These are phyloP conservation scores for Salvelinus sp. DNA, from an alignment of 2,113 vertebrate genomes.

Conservation along the genomic window DNA sequence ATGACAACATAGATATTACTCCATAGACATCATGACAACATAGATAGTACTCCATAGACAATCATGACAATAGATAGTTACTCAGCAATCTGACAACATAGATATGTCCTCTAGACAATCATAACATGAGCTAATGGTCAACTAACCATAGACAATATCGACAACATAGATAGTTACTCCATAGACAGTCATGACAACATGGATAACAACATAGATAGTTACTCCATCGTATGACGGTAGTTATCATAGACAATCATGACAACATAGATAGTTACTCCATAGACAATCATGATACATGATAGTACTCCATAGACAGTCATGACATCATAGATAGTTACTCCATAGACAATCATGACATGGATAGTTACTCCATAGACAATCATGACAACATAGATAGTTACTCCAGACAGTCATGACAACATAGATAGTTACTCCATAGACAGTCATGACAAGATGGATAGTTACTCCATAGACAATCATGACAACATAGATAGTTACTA, in stretches of 20 bases:
- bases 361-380: background rate
- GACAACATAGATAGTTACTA: no score
- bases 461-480: background rate
- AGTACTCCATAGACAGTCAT: background rate
- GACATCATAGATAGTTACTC: background rate
- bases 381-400: no score
- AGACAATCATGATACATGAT: background rate
- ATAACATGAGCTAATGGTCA: no score
- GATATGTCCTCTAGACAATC: no score
- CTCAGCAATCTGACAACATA: background rate
- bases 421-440: slow-evolving; percentile 22
- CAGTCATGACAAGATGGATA: background rate
- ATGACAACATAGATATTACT: background rate
- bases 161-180: background rate
- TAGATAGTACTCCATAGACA: background rate
- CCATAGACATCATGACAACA: no score
- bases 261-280: background rate
- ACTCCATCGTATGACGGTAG: background rate
- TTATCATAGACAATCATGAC: no score
- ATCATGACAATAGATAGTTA: no score
- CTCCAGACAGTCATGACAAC: no score
- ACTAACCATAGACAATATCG: background rate
- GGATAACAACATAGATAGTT: background rate
- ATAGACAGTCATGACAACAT: background rate
- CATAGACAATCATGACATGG: background rate